Evolutionary conservation across 2,113 vertebrate species (phyloP), one percentile per base, ranked within the genome.

Genomic region (Sylvilagus bachmani): DNA sequence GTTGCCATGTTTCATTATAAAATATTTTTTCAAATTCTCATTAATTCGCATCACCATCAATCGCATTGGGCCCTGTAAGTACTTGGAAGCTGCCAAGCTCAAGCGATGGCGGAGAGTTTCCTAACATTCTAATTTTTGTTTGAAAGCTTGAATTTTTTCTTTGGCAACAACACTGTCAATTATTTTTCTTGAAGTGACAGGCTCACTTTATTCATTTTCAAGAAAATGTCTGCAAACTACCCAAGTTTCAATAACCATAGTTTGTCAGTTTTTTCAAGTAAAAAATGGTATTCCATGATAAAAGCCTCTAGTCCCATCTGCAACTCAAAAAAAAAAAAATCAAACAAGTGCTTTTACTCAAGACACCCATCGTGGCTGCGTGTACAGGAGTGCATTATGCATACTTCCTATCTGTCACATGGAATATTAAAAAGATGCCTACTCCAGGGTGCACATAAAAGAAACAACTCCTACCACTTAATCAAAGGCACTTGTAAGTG

Each of bases 61-160:
- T 70, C 33, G 90, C 36, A 21, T 8, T 66, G 10, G 38, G 73
- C 10, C 75, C 33, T 75, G 25, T 58, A 36, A 73, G 44, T 66
- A 61, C 64, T 85, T 88, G 74, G 70, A 86, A 88, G 16, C 36
- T 92, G 14, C 58, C 24, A 70, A 44, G 51, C 33, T 88, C 71
- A 36, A 13, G 24, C 22, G 38, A 49, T 36, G 22, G 82, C 58
- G 31, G 75, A 36, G 33, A 55, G 33, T 88, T 95, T 94, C 78
- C 85, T 94, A 92, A 81, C 93, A 71, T 90, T 93, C 33, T 49
- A 51, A 85, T 90, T 94, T 95, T 89, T 86, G 55, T 79, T 92
- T 75, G 73, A 88, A 96, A 94, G 77, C 64, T 86, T 94, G 87
- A 64, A 77, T 94, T 96, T 96, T 84, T 89, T 89, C 84, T 91